These are phyloP conservation scores for Pelagia noctiluca DNA, from an alignment of 30 jellyfish, hydroid and myxozoan species.

Conservation along the genomic window DNA sequence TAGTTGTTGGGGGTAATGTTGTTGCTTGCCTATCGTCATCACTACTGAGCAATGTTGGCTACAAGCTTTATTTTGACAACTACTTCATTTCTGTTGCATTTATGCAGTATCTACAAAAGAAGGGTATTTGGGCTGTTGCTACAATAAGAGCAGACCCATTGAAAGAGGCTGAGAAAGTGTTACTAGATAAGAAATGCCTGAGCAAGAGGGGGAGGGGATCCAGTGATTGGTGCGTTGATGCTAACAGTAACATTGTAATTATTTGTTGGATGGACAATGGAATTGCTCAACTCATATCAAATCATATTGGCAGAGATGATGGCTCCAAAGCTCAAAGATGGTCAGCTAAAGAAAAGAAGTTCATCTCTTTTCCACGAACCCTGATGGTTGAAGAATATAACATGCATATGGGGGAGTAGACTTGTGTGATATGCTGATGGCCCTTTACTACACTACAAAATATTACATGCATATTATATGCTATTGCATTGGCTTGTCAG, in stretches of 20 bases:
- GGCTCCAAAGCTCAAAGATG: slow-evolving; percentile 13
- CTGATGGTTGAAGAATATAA: slow-evolving; percentile 6
- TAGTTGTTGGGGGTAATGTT: slow-evolving; percentile 51
- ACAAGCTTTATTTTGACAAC: slow-evolving; percentile 40
- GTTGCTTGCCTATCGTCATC: slow-evolving; percentile 34
- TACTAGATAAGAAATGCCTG: slow-evolving; percentile 18
- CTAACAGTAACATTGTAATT: neutral
- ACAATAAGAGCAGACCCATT: slow-evolving; percentile 29
- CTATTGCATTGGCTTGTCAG: slow-evolving; percentile 15
- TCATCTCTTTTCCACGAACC: neutral
- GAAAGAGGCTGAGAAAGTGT: slow-evolving; percentile 38
- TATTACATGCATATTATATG: slow-evolving; percentile 20
- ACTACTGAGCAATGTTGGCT: slow-evolving; percentile 38
- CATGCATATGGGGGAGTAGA: too few relatives aligned
- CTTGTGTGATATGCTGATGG: slow-evolving; percentile 16
- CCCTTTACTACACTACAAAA: slow-evolving; percentile 8
- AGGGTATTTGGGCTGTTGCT: slow-evolving; percentile 33
- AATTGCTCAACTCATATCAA: neutral
- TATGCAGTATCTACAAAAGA: slow-evolving; percentile 1
- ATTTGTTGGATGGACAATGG: slow-evolving; percentile 2
- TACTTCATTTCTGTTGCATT: too few relatives aligned
- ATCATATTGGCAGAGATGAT: slow-evolving; percentile 3
- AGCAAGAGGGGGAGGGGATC: slow-evolving; percentile 47
- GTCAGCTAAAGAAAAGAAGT: neutral
- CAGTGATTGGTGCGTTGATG: slow-evolving; percentile 29